Evolutionary conservation across 1,140 invertebrate genomes (phyloP), one percentile per base, ranked within the genome.

Genomic region (Macrostomum lignano): DNA sequence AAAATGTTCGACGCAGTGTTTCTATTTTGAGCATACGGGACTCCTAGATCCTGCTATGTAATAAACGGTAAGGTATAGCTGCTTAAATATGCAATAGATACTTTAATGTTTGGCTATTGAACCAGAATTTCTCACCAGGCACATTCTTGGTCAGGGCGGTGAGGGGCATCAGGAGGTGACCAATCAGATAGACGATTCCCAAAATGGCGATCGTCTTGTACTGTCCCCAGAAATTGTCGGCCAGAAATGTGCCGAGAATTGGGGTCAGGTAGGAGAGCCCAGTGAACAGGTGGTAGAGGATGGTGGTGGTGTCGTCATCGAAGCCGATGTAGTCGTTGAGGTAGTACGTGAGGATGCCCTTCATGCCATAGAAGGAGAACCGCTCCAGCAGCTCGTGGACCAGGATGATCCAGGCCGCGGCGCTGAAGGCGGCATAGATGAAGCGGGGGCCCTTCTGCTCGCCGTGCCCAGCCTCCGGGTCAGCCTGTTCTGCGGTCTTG

Each of bases 331-430:
- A 47, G 35, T 70, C 64, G 2, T 56, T 61, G 5, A 84, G 58
- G 52, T 82, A 86, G 2, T 84, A 46, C 1, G 70, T 66, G 24
- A 86, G 58, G 37, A 84, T 69, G 4, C 79, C 73, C 68, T 73
- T 68, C 72, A 88, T 77, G 46, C 82, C 82, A 69, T 88, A 91
- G 52, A 69, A 91, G 22, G 72, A 77, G 57, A 91, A 93, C 47
- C 82, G 65, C 60, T 93, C 84, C 54, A 82, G 91, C 49, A 91
- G 84, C 56, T 93, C 84, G 67, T 79, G 86, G 45, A 68, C 70
- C 36, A 93, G 64, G 45, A 93, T 91, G 52, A 86, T 84, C 46
- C 74, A 77, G n/a, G 86, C 71, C 2, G 75, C 67, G n/a, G n/a
- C n/a, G n/a, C n/a, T n/a, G n/a, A n/a, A n/a, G n/a, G n/a, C n/a